Conservation (phyloP, 2,888 invertebrate species). For the Neocrepidodera transversa region DNA sequence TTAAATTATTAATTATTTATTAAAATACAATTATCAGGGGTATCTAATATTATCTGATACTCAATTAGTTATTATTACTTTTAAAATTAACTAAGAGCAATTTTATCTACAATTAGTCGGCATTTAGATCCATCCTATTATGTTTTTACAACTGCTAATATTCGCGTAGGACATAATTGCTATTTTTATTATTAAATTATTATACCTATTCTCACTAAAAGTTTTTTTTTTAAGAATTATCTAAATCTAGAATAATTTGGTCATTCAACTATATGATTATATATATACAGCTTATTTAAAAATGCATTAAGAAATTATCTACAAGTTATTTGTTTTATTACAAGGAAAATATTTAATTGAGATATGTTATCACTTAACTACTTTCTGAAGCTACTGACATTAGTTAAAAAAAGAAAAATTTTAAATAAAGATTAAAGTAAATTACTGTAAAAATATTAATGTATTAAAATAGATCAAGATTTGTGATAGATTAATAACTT, state of each 20-base stretch:
- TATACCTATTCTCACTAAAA: conserved; percentile 24
- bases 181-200: conserved; percentile 1
- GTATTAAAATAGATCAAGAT: no score
- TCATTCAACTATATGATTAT: conserved; percentile 38
- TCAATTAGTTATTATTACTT: background rate
- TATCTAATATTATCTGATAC: background rate
- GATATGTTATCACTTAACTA: conserved; percentile 37
- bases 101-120: conserved; percentile 8
- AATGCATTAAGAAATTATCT: conserved; percentile 15
- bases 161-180: background rate
- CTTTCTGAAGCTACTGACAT: background rate
- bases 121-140: conserved; percentile 12
- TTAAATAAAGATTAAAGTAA: no score
- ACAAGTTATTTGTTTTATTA: no score
- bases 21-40: no score
- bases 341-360: conserved; percentile 35
- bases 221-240: conserved; percentile 19
- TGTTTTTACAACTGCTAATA: conserved; percentile 4
- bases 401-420: no score
- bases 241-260: conserved; percentile 38
- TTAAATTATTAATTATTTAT: no score
- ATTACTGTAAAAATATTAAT: no score
- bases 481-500: no score
- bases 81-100: background rate
- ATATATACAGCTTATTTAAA: conserved; percentile 39